phyloP scores from a whole-genome alignment of 2,888 invertebrate genomes.

The Caenorhabditis uteleia region DNA sequence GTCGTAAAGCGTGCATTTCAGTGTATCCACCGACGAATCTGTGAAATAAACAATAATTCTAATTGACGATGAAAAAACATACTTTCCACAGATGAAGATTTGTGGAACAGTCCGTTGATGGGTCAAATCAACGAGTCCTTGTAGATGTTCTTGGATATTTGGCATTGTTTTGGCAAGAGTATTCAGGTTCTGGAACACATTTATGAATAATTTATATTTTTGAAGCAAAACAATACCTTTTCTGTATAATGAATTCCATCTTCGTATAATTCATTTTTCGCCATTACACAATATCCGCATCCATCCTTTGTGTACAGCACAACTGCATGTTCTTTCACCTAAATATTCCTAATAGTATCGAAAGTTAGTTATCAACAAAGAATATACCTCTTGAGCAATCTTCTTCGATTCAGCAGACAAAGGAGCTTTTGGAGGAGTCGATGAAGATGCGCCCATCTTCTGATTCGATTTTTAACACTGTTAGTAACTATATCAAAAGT shows the following conservation, averaged over 20 bases:
- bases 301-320: constrained; percentile 63
- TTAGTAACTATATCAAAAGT: too few species aligned
- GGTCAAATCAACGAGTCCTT: constrained; percentile 45
- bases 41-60: constrained; percentile 1
- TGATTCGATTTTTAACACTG: too few species aligned
- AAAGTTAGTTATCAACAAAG: background rate
- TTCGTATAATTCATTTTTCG: constrained; percentile 58
- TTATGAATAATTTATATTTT: background rate
- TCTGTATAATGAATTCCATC: constrained; percentile 54
- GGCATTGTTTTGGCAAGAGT: constrained; percentile 32
- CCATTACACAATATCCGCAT: constrained; percentile 64
- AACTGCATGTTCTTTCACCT: constrained; percentile 48
- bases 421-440: constrained; percentile 20
- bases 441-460: constrained; percentile 30
- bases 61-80: background rate
- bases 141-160: constrained; percentile 35
- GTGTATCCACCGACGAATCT: constrained; percentile 53
- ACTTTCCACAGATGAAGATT: constrained; percentile 66
- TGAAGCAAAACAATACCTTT: constrained; percentile 37
- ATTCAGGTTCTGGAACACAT: constrained; percentile 43
- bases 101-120: constrained; percentile 63
- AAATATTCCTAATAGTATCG: background rate
- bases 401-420: constrained; percentile 33
- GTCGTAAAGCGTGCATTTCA: constrained; percentile 39
- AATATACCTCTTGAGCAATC: constrained; percentile 32